These are phyloP conservation scores for Andricus grossulariae DNA, from an alignment of 1,140 invertebrate species.

Conservation along the genomic window DNA sequence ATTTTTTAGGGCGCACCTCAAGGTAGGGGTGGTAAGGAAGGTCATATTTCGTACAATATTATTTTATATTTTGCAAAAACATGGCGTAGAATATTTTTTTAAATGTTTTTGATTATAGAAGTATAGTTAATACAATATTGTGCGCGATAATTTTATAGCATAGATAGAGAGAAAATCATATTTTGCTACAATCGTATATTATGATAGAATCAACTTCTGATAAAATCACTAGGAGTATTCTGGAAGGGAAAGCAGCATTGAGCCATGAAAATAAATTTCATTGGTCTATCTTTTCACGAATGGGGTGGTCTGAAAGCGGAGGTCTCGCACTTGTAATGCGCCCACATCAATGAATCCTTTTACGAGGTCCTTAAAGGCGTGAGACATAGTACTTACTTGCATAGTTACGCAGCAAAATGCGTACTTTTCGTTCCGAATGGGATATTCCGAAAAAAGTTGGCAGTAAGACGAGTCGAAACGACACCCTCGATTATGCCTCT, in stretches of 20 bases:
- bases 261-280: not conserved
- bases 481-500: constrained; percentile 20
- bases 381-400: constrained; percentile 25
- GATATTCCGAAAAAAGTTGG: constrained; percentile 39
- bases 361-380: constrained; percentile 32
- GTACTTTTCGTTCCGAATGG: constrained; percentile 39
- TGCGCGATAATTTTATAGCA: too few species aligned
- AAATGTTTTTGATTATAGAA: too few species aligned
- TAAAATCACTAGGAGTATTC: not conserved
- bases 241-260: not conserved
- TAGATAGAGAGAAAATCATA: not conserved
- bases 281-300: not conserved
- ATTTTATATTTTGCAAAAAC: too few species aligned
- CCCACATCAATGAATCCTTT: constrained; percentile 30
- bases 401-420: constrained; percentile 20
- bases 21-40: too few species aligned
- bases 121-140: too few species aligned
- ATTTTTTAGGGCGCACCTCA: too few species aligned
- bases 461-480: constrained; percentile 35
- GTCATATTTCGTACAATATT: too few species aligned
- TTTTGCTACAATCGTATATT: not conserved
- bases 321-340: not conserved
- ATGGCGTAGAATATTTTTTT: too few species aligned
- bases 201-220: not conserved
- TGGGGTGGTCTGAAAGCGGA: constrained; percentile 9